Evolutionary conservation across 2,797 vertebrate genomes (phyloP), one percentile per base, ranked within the genome.

Genomic region (Argentina silus): DNA sequence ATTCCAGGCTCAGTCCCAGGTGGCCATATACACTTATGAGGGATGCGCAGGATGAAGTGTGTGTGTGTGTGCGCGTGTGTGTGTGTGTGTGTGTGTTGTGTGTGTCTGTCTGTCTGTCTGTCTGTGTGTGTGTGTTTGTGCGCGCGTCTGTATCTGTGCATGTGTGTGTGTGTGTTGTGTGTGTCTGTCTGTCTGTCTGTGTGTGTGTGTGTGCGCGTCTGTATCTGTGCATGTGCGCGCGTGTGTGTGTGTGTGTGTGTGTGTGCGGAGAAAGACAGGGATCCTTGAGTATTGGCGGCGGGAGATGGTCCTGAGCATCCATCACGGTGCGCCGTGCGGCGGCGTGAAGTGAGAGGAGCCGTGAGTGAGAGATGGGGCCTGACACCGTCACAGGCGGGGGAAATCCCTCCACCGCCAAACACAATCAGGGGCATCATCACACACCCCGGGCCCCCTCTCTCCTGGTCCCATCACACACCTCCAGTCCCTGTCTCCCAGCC

Each of bases 361-460:
- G 57, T 74, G 78, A 78, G 79, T 83, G 81, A 85, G 78, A 79
- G 75, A 83, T 83, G 74, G 70, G 14, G 27, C 56, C 72, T 79
- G 86, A 85, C 77, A 81, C 51, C 8, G 3, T 75, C 43, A 44
- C 72, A 75, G 83, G 83, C 74, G 64, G 72, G 75, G 85, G 76
- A 85, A 83, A 87, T 90, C 81, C 71, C 76, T 85, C 78, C 75
- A 17, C 77, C 57, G 79, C 77, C 86, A 80, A 79, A 84, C 82
- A 70, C 77, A 83, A 86, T 88, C 75, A 73, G 73, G 60, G 75
- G 62, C 48, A 9, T 50, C 81, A 81, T 90, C 81, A 63, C 15
- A 9, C 66, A 80, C 72, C 59, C 43, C 64, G 19, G 51, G 51
- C 55, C 23, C 50, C n/a, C 3, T 6, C 55, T 1, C 1, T 0